Evolutionary conservation across 2,113 vertebrate species (phyloP).

Genomic region (Chaetura pelagica): DNA sequence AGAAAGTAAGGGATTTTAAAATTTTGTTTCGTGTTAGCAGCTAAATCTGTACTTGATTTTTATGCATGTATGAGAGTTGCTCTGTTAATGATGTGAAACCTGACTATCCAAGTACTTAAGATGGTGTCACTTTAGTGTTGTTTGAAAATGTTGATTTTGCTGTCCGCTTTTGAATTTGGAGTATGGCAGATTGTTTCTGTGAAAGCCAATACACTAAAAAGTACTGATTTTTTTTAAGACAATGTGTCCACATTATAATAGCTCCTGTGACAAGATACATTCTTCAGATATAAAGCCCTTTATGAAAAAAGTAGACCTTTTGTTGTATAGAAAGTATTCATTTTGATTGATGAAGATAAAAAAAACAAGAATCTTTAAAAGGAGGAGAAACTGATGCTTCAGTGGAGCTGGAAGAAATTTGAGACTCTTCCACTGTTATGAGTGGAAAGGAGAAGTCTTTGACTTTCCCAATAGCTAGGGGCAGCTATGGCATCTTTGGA

Average conservation of each 20-base stretch:
- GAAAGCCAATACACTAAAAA: not conserved
- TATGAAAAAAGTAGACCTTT: not conserved
- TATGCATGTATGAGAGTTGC: not conserved
- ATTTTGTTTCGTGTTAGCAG: not conserved
- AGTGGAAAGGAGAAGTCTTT: not conserved
- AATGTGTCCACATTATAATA: not conserved
- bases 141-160: not conserved
- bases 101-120: not conserved
- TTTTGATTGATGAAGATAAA: not conserved
- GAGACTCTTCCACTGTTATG: not conserved
- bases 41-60: not conserved
- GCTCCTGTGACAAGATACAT: not conserved
- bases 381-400: not conserved
- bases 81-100: not conserved
- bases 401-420: not conserved
- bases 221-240: not conserved
- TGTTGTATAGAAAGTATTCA: not conserved
- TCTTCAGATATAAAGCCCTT: not conserved
- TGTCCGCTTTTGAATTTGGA: not conserved
- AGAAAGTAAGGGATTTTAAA: slow-evolving; percentile 88
- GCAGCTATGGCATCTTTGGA: not conserved
- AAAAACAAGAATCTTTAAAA: not conserved
- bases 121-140: not conserved
- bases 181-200: not conserved
- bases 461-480: not conserved